Evolutionary conservation across 2,113 vertebrate genomes (phyloP), one percentile per base, ranked within the genome.

Genomic region (Zapus hudsonius): DNA sequence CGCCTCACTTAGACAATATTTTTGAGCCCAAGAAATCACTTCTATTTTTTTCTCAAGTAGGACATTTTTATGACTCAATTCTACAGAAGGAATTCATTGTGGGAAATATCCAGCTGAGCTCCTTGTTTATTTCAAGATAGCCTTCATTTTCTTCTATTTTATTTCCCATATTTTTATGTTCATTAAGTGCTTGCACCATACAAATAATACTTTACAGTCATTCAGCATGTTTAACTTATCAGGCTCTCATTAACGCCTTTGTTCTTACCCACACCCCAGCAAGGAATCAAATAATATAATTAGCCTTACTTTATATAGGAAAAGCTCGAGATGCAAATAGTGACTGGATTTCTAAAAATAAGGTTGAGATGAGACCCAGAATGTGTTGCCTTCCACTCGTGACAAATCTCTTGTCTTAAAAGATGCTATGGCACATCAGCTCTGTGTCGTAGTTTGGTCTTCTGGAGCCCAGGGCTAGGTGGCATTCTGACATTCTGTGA

Each of bases 281-380:
- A 96, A 95, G 23, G 78, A 72, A 81, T 92, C 47, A 95, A 94
- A 90, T 72, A 83, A 84, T 87, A 64, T 59, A 88, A 93, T 93
- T 96, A 82, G 36, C 31, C 38, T 23, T 70, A 86, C 66, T 90
- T 87, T 64, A 78, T 57, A 79, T 52, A 38, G 29, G 6, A 74
- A 44, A 79, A 93, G 27, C 55, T 29, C 22, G 23, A 85, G 84
- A 88, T 29, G 42, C 61, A 92, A 73, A 89, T 90, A 93, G 25
- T 84, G 76, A 82, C 83, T 95, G 92, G 73, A 52, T 80, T 86
- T 94, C 81, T 89, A 78, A 94, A 95, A 95, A 59, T 84, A 93
- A 79, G n/a, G 8, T 84, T 86, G 78, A 64, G 29, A 76, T 36
- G 70, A 86, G 88, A 94, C 90, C 9, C 15, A 29, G 67, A 73